Evolutionary conservation across 2,888 invertebrate species (phyloP), one percentile per base, ranked within the genome.

Genomic region (Bembecia ichneumoniformis): DNA sequence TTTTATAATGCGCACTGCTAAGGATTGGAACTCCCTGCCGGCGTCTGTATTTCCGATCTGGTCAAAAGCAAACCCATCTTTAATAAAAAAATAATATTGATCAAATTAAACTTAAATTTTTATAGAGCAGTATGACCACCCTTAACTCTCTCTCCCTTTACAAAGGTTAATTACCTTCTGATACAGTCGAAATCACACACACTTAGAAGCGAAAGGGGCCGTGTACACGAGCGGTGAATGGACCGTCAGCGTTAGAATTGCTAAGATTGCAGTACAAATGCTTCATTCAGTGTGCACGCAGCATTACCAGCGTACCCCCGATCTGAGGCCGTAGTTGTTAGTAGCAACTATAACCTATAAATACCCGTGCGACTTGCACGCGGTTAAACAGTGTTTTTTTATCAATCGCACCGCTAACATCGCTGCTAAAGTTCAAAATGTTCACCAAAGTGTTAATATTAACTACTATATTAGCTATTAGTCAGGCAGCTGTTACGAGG

Each of bases 331-430:
- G 66, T 71, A 64, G 68, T 68, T 72, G 72, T 68, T 69, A 66
- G 56, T 57, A 56, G 54, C 59, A 63, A 69, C 74, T 17, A 69
- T 75, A 77, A 68, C 64, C 79, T 87, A 87, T 86, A 87, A 82
- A 87, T 80, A 79, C 75, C 63, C 65, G 63, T 58, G 57, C 63
- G 64, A 56, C 56, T 60, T 58, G 65, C 63, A 60, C 58, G 60
- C 57, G 57, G 57, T 61, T 77, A 62, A 82, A 83, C 89, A 90
- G 90, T 90, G 82, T 83, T 82, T 83, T 77, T 82, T 78, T 74
- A 78, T 68, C 68, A 66, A 70, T 73, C 78, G 80, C 71, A 74
- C 80, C 74, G 78, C 64, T 66, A 57, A 59, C 62, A 66, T 60
- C 63, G 51, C 55, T 51, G 52, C 54, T 58, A 60, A 59, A 60